Evolutionary conservation across 2,113 vertebrate genomes (phyloP), one percentile per base, ranked within the genome.

Genomic region (Amphiprion ocellaris): DNA sequence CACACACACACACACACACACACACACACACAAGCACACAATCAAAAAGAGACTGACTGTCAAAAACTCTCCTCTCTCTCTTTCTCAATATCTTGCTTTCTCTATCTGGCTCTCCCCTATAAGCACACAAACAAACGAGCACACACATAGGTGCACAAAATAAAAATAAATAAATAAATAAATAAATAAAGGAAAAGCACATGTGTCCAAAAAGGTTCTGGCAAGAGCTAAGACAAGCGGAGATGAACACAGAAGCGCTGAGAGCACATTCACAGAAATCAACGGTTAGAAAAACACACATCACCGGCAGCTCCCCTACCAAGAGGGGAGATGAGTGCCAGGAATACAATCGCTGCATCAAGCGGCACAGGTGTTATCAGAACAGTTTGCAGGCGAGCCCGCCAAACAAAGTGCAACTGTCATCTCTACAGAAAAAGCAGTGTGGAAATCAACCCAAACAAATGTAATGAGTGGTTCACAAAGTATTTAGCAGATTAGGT

Each of bases 301-400:
- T 80, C 88, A 79, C 59, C 73, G 6, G 53, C 79, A 80, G 73
- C 56, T 73, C 81, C 82, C 88, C 86, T 16, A 61, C 76, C 41
- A 71, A 49, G 72, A 69, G 65, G 52, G 47, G 53, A 85, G 85
- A 87, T 59, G 79, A 87, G 81, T 81, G 90, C 89, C 84, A 90
- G 82, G 60, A 85, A 84, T 62, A 55, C 17, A 47, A 53, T 82
- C 21, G 60, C 82, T 83, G 83, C 86, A 90, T 89, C 83, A 89
- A 87, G 73, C 69, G 17, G 82, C 87, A 81, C 88, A 91, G 89
- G 90, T 91, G 87, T 89, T 92, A 88, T 81, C 75, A 47, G 82
- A 87, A 78, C 15, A 4, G 65, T 59, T 65, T 74, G 81, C 66
- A 49, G 62, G 63, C 74, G 80, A 82, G 70, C 83, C 67, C 41